Base-by-base conservation (phyloP, 2,888 invertebrate species). In the Drosophila demipolita region DNA sequence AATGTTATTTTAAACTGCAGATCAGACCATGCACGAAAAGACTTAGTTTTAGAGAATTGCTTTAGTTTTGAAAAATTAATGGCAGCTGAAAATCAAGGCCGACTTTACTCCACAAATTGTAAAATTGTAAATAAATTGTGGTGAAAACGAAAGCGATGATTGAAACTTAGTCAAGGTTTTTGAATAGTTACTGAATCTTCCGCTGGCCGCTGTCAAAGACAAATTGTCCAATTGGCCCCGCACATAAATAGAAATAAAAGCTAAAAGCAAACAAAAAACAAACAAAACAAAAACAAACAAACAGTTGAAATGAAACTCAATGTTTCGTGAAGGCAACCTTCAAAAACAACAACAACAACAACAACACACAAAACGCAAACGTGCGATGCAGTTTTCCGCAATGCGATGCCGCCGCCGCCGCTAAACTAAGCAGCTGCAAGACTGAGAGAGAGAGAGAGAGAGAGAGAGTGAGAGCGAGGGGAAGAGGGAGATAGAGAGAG, bases 371-470 rank as follows among this genome's bases (percentile, higher is more conserved):
- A 75, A 68, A 80, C 70, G 70, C 72, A 79, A 86, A 90, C 89
- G 89, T 89, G 89, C 78, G 68, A 71, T 87, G 85, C 89, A 86
- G 69, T 89, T 85, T 85, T 85, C 85, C 85, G 85, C 85, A 89
- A 85, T 87, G 84, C 50, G 73, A 73, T 35, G 81, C 73, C 78
- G 75, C 73, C 78, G 75, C 73, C 78, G 75, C 15, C 78, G 82
- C 71, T 69, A 61, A 68, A 68, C 52, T 59, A 36, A 45, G 5
- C 52, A 64, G 62, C 52, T 48, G 48, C 17, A n/a, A 17, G 32
- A 61, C 33, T 36, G 48, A 12, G 1, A 23, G 20, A 23, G 15
- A 55, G 40, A 7, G 12, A 4, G 7, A 20, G 9, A 11, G 64
- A 65, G n/a, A 29, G 42, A 7, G 12, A 11, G 38, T 3, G 15